Conservation (phyloP, 2,113 vertebrate genomes). For the Perca flavescens region DNA sequence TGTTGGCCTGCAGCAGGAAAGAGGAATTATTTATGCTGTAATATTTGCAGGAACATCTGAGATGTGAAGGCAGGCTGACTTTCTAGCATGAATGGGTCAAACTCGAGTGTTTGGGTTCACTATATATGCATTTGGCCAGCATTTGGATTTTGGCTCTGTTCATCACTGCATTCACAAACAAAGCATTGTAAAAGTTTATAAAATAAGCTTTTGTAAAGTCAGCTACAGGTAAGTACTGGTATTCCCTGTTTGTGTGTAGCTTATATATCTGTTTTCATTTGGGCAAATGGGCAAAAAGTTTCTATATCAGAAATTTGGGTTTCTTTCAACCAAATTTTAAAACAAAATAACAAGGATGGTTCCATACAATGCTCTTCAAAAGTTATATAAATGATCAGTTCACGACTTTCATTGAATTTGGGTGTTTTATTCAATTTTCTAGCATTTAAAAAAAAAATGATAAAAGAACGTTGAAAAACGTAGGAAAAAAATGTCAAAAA, state of each 20-base stretch:
- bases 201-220: neutral
- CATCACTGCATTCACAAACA: neutral
- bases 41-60: slow-evolving; percentile 49
- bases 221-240: neutral
- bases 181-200: neutral
- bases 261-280: too few relatives aligned
- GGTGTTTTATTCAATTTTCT: too few relatives aligned
- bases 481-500: too few relatives aligned
- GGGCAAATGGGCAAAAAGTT: too few relatives aligned
- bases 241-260: neutral
- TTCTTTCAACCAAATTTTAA: too few relatives aligned
- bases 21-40: neutral
- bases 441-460: too few relatives aligned
- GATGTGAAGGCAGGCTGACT: neutral
- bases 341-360: too few relatives aligned
- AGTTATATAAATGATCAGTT: too few relatives aligned
- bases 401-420: too few relatives aligned
- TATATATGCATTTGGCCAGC: neutral
- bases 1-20: slow-evolving; percentile 7
- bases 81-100: neutral
- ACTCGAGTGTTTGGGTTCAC: neutral
- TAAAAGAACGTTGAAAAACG: too few relatives aligned
- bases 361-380: too few relatives aligned
- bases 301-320: too few relatives aligned
- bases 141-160: neutral